Evolutionary conservation across 1,140 invertebrate species (phyloP).

Genomic region (Bombyx mori): ASM3026992v2 NC_085110.1:7171001-7171500

Average conservation of each 20-base stretch:
- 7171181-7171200: slow-evolving; percentile 57
- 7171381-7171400: too few species aligned
- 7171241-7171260: neutral
- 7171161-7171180: slow-evolving; percentile 70
- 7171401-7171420: too few species aligned
- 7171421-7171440: too few species aligned
- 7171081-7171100: slow-evolving; percentile 64
- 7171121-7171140: slow-evolving; percentile 56
- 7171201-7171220: slow-evolving; percentile 19
- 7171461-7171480: too few species aligned
- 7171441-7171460: too few species aligned
- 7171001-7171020: slow-evolving; percentile 43
- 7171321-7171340: too few species aligned
- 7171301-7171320: too few species aligned
- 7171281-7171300: too few species aligned
- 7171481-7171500: too few species aligned
- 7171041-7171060: slow-evolving; percentile 48
- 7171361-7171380: too few species aligned
- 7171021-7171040: slow-evolving; percentile 63
- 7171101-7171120: slow-evolving; percentile 62
- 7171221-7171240: slow-evolving; percentile 11
- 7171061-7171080: slow-evolving; percentile 55
- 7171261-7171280: too few species aligned
- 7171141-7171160: slow-evolving; percentile 65
- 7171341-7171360: too few species aligned